Base-by-base conservation (phyloP, 2,113 vertebrate species). In the Paedocypris sp. region DNA sequence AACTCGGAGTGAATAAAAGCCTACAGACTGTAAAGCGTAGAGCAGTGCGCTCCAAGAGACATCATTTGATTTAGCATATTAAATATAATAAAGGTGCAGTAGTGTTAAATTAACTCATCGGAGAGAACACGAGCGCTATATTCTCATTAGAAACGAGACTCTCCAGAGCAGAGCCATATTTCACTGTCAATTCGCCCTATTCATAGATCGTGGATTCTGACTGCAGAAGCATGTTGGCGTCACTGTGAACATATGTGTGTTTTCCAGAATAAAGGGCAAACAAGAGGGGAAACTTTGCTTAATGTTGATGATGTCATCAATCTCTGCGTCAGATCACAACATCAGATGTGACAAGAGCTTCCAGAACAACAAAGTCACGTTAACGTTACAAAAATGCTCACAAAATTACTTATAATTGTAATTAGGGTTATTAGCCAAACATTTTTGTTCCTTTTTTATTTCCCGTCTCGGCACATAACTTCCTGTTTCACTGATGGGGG, bases 21-120 rank as follows among this genome's bases (percentile, higher is more conserved):
- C 4, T 11, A 32, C 38, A 13, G 39, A 8, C 13, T 41, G 15
- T 56, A 43, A 42, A 57, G 70, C 70, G 73, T 73, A 32, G 70
- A 75, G 70, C 63, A 68, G 54, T 73, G 62, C 41, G 60, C 57
- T 28, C 35, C 41, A 57, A 66, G 43, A 78, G 72, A 66, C 74
- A 75, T 74, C 73, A 59, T 73, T 73, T 68, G 57, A 47, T 35
- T 12, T 16, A 23, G 26, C 39, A 68, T 70, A 76, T 80, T 77
- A 75, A 78, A 81, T 63, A 66, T 41, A 72, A 77, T 83, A 79
- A 81, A 82, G 75, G 73, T 53, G 60, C 66, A 60, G 36, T 25
- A 31, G 46, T 28, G 41, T 38, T 51, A 64, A 71, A 68, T 68
- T 53, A 71, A 65, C 72, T 67, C 60, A 42, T 67, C 38, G 57